A percentile compares a stretch with the other conserved stretches of the same genome.
Evolutionary conservation across 1,140 invertebrate species (phyloP).

Genomic region (Zaprionus vittiger): DNA sequence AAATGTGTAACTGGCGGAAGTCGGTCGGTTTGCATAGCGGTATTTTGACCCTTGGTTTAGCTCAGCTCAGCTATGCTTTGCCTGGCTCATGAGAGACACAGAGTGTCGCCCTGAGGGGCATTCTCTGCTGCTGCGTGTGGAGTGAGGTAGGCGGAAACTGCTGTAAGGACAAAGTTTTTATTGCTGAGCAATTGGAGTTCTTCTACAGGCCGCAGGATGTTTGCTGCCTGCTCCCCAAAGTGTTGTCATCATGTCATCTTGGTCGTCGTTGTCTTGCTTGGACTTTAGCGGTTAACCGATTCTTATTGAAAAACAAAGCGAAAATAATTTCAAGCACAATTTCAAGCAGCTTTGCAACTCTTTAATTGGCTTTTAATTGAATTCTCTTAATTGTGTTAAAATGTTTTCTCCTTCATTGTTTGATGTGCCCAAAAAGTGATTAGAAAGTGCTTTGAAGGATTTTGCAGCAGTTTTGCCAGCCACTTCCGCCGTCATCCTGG

Average conservation of each 20-base stretch:
- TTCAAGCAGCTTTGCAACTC: slow-evolving; percentile 6
- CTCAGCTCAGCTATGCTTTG: background rate
- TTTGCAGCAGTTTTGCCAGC: background rate
- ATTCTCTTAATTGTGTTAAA: slow-evolving; percentile 20
- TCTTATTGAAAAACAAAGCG: slow-evolving; percentile 60
- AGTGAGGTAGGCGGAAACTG: background rate
- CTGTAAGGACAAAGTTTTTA: slow-evolving; percentile 73
- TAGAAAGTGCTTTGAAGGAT: slow-evolving; percentile 14
- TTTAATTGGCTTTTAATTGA: slow-evolving; percentile 27
- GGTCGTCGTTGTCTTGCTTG: slow-evolving; percentile 40
- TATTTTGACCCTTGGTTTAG: background rate
- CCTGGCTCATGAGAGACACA: slow-evolving; percentile 25
- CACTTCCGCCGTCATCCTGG: background rate
- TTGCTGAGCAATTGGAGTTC: slow-evolving; percentile 74
- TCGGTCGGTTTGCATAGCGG: slow-evolving; percentile 18
- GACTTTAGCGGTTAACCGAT: slow-evolving; percentile 14
- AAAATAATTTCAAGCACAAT: slow-evolving; percentile 42
- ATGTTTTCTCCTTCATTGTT: slow-evolving; percentile 12
- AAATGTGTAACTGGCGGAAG: slow-evolving; percentile 51
- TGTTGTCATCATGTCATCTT: slow-evolving; percentile 39
- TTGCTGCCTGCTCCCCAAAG: slow-evolving; percentile 35
- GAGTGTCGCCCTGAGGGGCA: slow-evolving; percentile 22
- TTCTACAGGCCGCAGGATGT: slow-evolving; percentile 30
- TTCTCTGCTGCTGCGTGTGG: slow-evolving; percentile 1
- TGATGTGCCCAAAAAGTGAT: slow-evolving; percentile 14